Conservation (phyloP, 2,797 vertebrate genomes). For the Myotis daubentonii region DNA sequence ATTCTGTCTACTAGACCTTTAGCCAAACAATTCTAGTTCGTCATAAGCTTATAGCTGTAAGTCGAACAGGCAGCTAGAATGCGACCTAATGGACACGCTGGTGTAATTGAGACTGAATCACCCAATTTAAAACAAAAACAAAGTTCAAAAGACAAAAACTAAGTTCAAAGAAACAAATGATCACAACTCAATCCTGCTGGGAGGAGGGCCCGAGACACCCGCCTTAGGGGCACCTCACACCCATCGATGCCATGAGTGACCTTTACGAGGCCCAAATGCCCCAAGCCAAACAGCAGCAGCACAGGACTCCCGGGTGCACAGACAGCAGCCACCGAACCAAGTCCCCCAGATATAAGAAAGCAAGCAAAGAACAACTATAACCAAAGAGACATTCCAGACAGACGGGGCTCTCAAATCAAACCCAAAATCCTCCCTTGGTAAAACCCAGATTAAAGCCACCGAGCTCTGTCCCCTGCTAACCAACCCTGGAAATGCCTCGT, state of each 20-base stretch:
- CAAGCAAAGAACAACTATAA: too few relatives aligned
- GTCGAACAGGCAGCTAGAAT: background rate
- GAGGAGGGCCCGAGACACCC: background rate
- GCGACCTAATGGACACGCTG: background rate
- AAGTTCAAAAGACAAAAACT: background rate
- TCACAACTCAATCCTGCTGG: background rate
- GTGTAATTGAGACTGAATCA: background rate
- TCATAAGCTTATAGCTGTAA: background rate
- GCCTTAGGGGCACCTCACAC: background rate
- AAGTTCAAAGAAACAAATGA: background rate
- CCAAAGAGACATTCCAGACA: too few relatives aligned
- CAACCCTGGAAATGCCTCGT: too few relatives aligned
- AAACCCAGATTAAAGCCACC: too few relatives aligned
- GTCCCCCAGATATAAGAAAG: too few relatives aligned
- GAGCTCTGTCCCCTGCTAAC: too few relatives aligned
- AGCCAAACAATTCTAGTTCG: background rate
- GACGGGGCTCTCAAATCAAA: too few relatives aligned
- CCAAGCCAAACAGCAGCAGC: too few relatives aligned
- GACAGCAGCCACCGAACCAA: too few relatives aligned
- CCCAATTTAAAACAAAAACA: background rate
- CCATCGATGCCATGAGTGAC: background rate
- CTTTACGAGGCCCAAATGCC: too few relatives aligned
- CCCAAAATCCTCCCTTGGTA: too few relatives aligned
- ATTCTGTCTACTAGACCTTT: background rate
- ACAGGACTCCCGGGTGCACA: too few relatives aligned